phyloP scores from a whole-genome alignment of 2,797 vertebrate genomes.

The Paedocypris micromegethes region DNA sequence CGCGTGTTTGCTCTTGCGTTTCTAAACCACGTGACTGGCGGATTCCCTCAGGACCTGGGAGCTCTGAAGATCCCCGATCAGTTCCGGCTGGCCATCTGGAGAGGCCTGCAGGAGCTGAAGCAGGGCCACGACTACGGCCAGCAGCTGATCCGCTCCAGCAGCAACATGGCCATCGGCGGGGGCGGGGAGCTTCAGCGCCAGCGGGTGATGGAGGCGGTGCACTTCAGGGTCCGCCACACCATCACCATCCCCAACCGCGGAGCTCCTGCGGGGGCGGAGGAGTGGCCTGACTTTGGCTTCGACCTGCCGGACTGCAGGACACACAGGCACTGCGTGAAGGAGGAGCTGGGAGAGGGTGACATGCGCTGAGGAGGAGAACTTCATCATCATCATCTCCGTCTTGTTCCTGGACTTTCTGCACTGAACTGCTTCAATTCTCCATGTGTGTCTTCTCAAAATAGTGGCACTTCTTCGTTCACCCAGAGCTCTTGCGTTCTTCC shows the following conservation, averaged over 20 bases:
- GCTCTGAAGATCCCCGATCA: constrained; percentile 96
- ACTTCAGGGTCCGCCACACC: constrained; percentile 95
- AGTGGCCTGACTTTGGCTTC: constrained; percentile 97
- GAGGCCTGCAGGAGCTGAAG: constrained; percentile 93
- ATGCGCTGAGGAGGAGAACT: constrained; percentile 70
- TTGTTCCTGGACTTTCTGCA: constrained; percentile 6
- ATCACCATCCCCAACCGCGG: constrained; percentile 94
- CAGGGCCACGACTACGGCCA: constrained; percentile 86
- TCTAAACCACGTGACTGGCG: too few relatives aligned
- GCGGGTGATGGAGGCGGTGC: constrained; percentile 97
- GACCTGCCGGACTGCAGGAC: constrained; percentile 95
- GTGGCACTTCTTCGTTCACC: too few relatives aligned
- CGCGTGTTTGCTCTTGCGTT: too few relatives aligned
- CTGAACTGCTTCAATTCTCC: constrained; percentile 29
- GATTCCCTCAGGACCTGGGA: constrained; percentile 77
- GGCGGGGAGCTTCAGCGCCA: constrained; percentile 91
- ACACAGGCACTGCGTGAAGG: constrained; percentile 86
- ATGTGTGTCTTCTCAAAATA: constrained; percentile 1
- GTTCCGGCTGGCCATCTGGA: constrained; percentile 87
- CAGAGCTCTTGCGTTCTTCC: too few relatives aligned
- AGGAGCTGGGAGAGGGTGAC: constrained; percentile 88
- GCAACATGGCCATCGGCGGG: constrained; percentile 80
- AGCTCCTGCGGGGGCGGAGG: constrained; percentile 67
- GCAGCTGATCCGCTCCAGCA: constrained; percentile 88
- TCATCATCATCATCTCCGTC: background rate